Conservation (phyloP, 2,113 vertebrate genomes). For the Pandion haliaetus region DNA sequence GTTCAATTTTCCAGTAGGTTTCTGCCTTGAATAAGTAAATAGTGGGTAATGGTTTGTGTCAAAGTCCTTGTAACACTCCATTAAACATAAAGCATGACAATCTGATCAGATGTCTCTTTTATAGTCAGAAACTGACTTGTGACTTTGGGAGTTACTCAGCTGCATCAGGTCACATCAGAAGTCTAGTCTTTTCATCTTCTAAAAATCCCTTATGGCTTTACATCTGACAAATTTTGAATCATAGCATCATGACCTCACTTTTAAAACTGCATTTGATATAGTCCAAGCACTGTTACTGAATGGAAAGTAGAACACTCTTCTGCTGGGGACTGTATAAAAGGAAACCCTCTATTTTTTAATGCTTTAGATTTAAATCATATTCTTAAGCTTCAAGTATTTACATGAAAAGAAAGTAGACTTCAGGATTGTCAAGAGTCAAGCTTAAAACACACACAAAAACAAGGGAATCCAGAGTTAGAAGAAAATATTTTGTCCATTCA, state of each 20-base stretch:
- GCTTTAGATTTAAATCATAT: slow-evolving; percentile 5
- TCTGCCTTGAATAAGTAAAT: slow-evolving; percentile 88
- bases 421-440: neutral
- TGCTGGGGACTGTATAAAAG: slow-evolving; percentile 1
- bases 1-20: slow-evolving; percentile 80
- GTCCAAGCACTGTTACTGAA: slow-evolving; percentile 48
- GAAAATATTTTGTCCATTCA: neutral
- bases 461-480: neutral
- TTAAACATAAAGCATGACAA: slow-evolving; percentile 88
- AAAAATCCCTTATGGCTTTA: slow-evolving; percentile 63
- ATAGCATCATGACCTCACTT: slow-evolving; percentile 61
- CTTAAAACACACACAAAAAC: neutral
- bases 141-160: slow-evolving; percentile 76
- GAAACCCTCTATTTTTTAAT: neutral
- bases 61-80: slow-evolving; percentile 88
- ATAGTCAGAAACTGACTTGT: slow-evolving; percentile 76
- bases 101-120: slow-evolving; percentile 87
- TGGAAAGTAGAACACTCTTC: slow-evolving; percentile 32
- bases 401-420: neutral
- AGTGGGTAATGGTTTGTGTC: slow-evolving; percentile 92
- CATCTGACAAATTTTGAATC: slow-evolving; percentile 67
- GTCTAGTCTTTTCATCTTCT: slow-evolving; percentile 69
- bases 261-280: slow-evolving; percentile 51
- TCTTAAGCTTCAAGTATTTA: neutral
- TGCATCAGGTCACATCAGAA: slow-evolving; percentile 77